Conservation (phyloP, 1,140 invertebrate genomes). For the Panulirus ornatus region DNA sequence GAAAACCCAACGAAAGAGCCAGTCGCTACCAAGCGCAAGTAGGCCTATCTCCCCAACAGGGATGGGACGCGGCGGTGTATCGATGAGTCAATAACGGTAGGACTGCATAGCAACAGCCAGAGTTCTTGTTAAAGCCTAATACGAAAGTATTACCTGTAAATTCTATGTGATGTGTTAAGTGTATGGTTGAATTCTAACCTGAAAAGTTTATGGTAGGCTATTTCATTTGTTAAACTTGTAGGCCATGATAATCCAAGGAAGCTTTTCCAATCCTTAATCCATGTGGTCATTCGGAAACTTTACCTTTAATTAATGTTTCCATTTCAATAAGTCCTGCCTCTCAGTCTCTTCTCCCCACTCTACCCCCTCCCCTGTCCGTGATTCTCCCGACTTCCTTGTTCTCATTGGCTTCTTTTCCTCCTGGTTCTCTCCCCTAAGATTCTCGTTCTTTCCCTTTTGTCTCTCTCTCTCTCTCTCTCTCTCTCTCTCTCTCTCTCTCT, state of each 20-base stretch:
- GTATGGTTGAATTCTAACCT: too few species aligned
- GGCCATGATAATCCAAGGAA: too few species aligned
- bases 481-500: neutral
- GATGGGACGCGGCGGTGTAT: constrained; percentile 21
- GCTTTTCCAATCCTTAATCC: too few species aligned
- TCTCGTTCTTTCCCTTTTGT: neutral
- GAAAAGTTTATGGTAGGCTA: too few species aligned
- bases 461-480: neutral
- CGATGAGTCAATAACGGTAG: constrained; percentile 48
- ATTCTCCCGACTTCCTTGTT: neutral
- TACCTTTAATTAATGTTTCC: neutral
- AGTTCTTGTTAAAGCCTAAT: too few species aligned
- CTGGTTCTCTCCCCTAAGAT: neutral
- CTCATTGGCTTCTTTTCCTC: neutral
- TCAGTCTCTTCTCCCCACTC: neutral
- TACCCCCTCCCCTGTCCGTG: neutral
- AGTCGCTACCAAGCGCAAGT: constrained; percentile 11
- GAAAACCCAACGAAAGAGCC: too few species aligned
- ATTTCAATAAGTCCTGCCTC: neutral
- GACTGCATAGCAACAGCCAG: constrained; percentile 55
- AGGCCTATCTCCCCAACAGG: constrained; percentile 41
- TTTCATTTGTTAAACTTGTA: too few species aligned
- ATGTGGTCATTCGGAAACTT: neutral
- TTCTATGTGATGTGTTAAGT: too few species aligned
- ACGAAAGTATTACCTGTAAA: too few species aligned